Conservation (phyloP, 2,888 invertebrate species). For the Acleris cristana region DNA sequence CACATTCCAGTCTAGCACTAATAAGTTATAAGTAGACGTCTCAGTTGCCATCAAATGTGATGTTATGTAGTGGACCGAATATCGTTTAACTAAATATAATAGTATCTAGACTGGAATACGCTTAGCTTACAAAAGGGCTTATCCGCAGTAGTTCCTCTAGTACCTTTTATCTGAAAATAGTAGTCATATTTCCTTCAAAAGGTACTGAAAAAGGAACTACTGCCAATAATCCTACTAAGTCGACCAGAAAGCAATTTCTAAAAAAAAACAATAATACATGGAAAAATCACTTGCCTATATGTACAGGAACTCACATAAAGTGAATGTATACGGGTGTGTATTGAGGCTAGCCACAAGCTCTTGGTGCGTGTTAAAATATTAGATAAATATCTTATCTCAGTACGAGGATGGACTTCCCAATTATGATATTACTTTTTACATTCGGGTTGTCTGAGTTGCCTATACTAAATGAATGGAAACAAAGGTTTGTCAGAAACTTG, state of each 20-base stretch:
- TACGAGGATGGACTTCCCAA: not conserved
- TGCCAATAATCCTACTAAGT: not conserved
- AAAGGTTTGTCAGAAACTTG: not conserved
- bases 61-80: constrained; percentile 10
- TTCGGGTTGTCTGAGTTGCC: too few species aligned
- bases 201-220: too few species aligned
- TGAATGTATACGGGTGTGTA: constrained; percentile 35
- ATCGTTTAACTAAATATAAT: not conserved
- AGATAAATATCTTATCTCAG: not conserved
- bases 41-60: constrained; percentile 16
- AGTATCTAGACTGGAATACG: constrained; percentile 20
- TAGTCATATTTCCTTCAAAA: too few species aligned
- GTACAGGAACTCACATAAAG: constrained; percentile 42
- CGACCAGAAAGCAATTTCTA: constrained; percentile 38
- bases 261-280: constrained; percentile 18
- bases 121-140: constrained; percentile 30
- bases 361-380: not conserved
- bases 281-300: constrained; percentile 33
- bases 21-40: not conserved
- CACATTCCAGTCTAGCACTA: constrained; percentile 7
- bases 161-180: too few species aligned
- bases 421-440: too few species aligned
- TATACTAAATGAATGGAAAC: not conserved
- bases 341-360: constrained; percentile 25
- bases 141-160: too few species aligned